Percentiles rank a stretch among this genome's conserved stretches.
Conservation (phyloP, 2,888 invertebrate species). For the Tetranychus piercei region DNA sequence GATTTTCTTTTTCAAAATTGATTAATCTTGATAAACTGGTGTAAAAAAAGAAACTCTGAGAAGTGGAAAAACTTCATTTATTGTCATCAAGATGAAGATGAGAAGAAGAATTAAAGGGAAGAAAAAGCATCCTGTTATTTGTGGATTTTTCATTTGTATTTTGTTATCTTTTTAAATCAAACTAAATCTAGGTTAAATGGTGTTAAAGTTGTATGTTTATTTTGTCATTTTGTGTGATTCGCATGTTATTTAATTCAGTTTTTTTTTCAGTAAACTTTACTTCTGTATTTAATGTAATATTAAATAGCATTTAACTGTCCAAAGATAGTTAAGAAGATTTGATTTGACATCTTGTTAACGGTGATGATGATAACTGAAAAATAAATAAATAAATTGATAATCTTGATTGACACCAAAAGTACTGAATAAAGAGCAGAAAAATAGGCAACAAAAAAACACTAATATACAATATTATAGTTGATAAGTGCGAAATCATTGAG, state of each 20-base stretch:
- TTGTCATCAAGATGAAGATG: not conserved
- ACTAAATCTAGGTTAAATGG: constrained; percentile 8
- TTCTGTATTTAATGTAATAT: no score
- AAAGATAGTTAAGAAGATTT: not conserved
- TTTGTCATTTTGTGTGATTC: not conserved
- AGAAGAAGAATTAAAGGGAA: not conserved
- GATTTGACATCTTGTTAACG: not conserved
- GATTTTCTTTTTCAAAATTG: not conserved
- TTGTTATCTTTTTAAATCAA: constrained; percentile 15
- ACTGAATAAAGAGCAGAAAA: no score
- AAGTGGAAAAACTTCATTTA: not conserved
- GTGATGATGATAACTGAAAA: no score
- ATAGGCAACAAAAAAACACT: no score
- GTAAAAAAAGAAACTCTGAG: not conserved
- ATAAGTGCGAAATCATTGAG: no score
- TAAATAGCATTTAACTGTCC: no score
- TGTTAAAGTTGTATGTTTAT: constrained; percentile 3
- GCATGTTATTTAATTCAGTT: not conserved
- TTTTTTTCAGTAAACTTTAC: no score
- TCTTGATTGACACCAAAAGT: not conserved
- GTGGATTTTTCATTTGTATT: not conserved
- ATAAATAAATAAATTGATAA: not conserved
- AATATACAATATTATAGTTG: no score
- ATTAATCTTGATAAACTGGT: not conserved
- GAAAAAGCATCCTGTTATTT: no score